Conservation (phyloP, 2,113 vertebrate species). For the Phyllostomus discolor region DNA sequence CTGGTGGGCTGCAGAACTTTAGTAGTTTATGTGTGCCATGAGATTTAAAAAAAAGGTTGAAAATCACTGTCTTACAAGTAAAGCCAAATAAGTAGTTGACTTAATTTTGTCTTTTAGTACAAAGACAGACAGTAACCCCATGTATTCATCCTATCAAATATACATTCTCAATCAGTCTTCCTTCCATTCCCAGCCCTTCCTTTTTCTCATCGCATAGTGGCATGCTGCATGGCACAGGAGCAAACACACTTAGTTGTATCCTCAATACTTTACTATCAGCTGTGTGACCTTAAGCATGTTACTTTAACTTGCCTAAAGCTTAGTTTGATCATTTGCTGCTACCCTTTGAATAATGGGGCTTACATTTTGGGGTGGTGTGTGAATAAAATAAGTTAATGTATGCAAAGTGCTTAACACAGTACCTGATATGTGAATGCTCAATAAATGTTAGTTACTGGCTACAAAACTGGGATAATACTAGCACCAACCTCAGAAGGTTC, state of each 20-base stretch:
- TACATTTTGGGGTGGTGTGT: background rate
- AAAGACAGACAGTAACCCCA: background rate
- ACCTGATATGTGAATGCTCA: background rate
- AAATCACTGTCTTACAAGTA: background rate
- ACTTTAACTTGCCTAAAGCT: background rate
- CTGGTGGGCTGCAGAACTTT: background rate
- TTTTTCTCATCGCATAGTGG: background rate
- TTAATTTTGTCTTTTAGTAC: background rate
- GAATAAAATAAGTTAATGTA: slow-evolving; percentile 19
- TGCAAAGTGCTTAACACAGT: background rate
- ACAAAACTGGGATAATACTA: background rate
- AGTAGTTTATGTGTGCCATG: background rate
- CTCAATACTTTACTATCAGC: background rate
- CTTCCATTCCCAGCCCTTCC: background rate
- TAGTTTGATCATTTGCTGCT: background rate
- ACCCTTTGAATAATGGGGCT: background rate
- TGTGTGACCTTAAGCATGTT: background rate
- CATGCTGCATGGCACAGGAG: background rate
- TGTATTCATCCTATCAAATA: background rate
- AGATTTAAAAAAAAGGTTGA: background rate
- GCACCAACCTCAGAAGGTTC: background rate
- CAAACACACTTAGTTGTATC: slow-evolving; percentile 23
- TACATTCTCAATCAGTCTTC: background rate
- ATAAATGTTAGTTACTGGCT: background rate
- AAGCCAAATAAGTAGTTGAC: background rate